phyloP scores from a whole-genome alignment of 1,140 invertebrate species.

The Lamellibrachia luymesi region DNA sequence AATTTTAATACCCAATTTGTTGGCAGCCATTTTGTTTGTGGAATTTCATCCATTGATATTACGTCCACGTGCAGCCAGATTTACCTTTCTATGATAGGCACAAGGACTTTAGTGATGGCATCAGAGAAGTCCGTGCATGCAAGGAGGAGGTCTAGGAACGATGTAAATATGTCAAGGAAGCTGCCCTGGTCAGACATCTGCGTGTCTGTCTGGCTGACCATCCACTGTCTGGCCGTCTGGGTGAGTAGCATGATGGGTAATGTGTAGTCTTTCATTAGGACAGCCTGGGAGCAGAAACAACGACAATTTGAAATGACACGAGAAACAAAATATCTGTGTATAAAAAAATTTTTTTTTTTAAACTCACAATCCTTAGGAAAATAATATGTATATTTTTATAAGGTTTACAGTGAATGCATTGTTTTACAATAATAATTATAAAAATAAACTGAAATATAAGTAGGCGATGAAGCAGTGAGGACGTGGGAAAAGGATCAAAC shows the following conservation, averaged over 20 bases:
- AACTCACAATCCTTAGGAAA: too few relatives aligned
- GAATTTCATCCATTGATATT: not conserved
- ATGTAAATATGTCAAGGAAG: not conserved
- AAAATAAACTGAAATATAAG: too few relatives aligned
- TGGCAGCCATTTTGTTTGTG: too few relatives aligned
- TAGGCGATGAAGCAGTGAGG: too few relatives aligned
- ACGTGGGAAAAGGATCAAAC: too few relatives aligned
- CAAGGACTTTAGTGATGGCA: not conserved
- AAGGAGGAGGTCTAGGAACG: constrained; percentile 15
- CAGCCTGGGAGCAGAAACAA: not conserved
- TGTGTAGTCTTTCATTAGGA: constrained; percentile 10
- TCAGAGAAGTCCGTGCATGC: constrained; percentile 7
- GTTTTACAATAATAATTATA: too few relatives aligned
- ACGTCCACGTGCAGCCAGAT: not conserved
- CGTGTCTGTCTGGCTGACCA: not conserved
- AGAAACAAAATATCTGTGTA: not conserved
- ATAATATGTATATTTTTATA: too few relatives aligned
- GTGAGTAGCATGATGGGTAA: constrained; percentile 10
- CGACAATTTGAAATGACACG: not conserved
- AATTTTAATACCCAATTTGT: too few relatives aligned
- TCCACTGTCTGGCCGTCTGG: not conserved
- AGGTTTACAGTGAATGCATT: too few relatives aligned
- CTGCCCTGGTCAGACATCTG: not conserved
- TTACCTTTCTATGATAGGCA: constrained; percentile 16
- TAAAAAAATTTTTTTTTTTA: too few relatives aligned